Evolutionary conservation across 1,140 invertebrate genomes (phyloP), one percentile per base, ranked within the genome.

Genomic region (Ctenoplectra terminalis): DNA sequence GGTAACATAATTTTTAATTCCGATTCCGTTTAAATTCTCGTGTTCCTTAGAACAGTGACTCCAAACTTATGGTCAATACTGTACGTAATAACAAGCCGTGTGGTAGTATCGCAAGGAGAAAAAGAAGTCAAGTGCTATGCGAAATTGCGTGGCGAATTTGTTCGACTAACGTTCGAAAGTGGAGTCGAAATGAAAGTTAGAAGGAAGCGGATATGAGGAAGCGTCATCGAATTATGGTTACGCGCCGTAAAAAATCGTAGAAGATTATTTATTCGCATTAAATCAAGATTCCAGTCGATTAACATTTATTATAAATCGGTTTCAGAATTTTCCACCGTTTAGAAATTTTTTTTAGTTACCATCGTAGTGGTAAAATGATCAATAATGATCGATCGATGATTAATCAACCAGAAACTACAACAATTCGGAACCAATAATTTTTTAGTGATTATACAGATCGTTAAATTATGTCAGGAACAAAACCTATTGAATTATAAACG

Each of bases 171-270:
- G 8, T 52, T 75, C 23, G 73, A 75, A 75, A 75, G 73, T 26
- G 26, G 20, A 63, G 13, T 17, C 7, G 60, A 52, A 40, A 75
- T 31, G 73, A 64, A 75, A 64, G 73, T 75, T 75, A 50, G 15
- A 63, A 61, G 56, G 23, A 61, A 63, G 9, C 8, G 23, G 20
- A 60, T 1, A 4, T 9, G 13, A 74, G 26, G 13, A 29, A 50
- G 31, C 17, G 11, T n/a, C 15, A 6, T 56, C 13, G 37, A 40
- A 52, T 34, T 31, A 70, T 1, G 26, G 7, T 4, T 26, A 1
- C 23, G n/a, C 31, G 15, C 31, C 23, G n/a, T 20, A 8, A 4
- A 61, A 15, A 61, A 58, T 58, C 29, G n/a, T 3, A 9, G 67
- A 1, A 8, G 17, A 26, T 26, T 20, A 17, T 56, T 72, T 40